phyloP scores from a whole-genome alignment of 2,113 vertebrate species.

The Acrocephalus kingi region DNA sequence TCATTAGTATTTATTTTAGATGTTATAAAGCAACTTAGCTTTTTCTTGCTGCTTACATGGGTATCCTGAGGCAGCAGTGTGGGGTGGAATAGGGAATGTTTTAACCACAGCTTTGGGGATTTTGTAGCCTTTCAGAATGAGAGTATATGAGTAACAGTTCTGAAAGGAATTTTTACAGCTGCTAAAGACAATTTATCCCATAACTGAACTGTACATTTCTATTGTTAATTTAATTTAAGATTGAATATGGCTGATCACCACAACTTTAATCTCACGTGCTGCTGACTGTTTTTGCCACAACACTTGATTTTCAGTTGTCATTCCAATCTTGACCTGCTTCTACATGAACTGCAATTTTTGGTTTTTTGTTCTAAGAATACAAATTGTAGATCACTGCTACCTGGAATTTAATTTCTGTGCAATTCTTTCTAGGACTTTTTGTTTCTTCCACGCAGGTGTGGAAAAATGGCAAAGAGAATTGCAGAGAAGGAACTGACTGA shows the following conservation, averaged over 20 bases:
- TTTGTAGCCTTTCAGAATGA: background rate
- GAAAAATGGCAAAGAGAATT: constrained; percentile 92
- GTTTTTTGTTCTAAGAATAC: background rate
- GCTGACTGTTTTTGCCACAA: background rate
- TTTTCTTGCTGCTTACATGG: background rate
- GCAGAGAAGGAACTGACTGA: constrained; percentile 97
- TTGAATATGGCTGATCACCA: background rate
- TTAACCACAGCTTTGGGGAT: background rate
- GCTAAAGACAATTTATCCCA: background rate
- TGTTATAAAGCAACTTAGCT: background rate
- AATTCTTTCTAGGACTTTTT: background rate
- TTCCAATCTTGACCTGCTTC: background rate
- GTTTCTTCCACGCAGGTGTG: background rate
- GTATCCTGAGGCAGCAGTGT: background rate
- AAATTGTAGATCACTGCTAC: background rate
- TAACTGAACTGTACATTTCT: background rate
- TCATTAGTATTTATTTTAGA: background rate
- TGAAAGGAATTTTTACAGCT: background rate
- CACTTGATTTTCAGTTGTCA: background rate
- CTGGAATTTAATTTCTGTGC: background rate
- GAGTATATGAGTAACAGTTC: background rate
- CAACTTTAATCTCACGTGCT: background rate
- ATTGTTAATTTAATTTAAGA: background rate
- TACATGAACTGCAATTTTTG: background rate
- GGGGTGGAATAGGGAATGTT: background rate